Base-by-base conservation (phyloP, 2,888 invertebrate genomes). In the Ligdia adustata region DNA sequence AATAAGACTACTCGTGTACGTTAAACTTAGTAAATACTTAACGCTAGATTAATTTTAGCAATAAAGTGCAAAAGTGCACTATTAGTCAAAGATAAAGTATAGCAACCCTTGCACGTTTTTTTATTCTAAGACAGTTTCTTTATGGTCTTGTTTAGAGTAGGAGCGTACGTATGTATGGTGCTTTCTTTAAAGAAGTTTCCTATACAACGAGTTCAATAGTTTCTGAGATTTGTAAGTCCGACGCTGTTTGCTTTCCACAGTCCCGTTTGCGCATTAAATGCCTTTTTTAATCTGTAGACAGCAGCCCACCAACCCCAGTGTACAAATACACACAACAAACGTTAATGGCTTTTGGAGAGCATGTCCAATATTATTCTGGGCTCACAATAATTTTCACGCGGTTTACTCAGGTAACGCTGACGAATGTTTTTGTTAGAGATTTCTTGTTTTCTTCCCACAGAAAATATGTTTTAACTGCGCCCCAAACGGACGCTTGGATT, bases 271-370 rank as follows among this genome's bases (percentile, higher is more conserved):
- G 48, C 52, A 48, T 62, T 55, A 53, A 58, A 62, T 53, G 45
- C 56, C 50, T 43, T 42, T n/a, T 57, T 68, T 71, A 74, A 74
- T 75, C 71, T 71, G 60, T 64, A 56, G 66, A 64, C 65, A 63
- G 60, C 68, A 61, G 52, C 57, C 50, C 57, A 64, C 67, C 68
- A 63, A 61, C 61, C 68, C 58, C 63, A 50, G 60, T 62, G 68
- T 66, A 74, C 72, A 75, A 80, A 83, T 68, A 79, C 62, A 73
- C 74, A 84, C 73, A 82, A 83, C 79, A 83, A 72, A 77, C 75
- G 74, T 71, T 86, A 87, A 86, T 86, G 84, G 84, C 75, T 84
- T 86, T 82, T 84, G 64, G 65, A 87, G 85, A 80, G 86, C 77
- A 75, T 69, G 58, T 66, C 62, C 79, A 90, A 90, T 88, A 88